phyloP scores from a whole-genome alignment of 92 coral and sea anemone genomes.

The Heliopora coerulea region DNA sequence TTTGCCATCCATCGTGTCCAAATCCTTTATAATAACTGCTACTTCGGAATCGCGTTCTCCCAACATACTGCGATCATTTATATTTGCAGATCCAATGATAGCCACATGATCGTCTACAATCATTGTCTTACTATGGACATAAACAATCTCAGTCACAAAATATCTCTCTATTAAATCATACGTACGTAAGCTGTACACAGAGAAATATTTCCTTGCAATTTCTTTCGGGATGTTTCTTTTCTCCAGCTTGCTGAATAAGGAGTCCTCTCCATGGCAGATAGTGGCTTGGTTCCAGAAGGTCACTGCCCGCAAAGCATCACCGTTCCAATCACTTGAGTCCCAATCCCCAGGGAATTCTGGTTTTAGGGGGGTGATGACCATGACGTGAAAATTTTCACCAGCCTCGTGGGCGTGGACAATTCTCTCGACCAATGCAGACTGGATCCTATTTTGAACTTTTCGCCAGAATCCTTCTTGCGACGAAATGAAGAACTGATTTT shows the following conservation, averaged over 20 bases:
- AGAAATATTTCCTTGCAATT: slow-evolving; percentile 34
- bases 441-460: slow-evolving; percentile 45
- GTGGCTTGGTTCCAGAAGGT: slow-evolving; percentile 52
- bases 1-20: slow-evolving; percentile 41
- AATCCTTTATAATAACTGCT: slow-evolving; percentile 47
- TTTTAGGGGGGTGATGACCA: slow-evolving; percentile 51
- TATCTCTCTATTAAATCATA: slow-evolving; percentile 23
- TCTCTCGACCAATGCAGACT: slow-evolving; percentile 48
- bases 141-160: slow-evolving; percentile 50
- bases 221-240: slow-evolving; percentile 32
- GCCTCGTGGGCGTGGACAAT: slow-evolving; percentile 43
- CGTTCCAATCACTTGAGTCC: slow-evolving; percentile 46
- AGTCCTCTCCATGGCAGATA: slow-evolving; percentile 37
- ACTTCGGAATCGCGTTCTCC: slow-evolving; percentile 56
- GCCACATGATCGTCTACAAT: slow-evolving; percentile 60
- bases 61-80: slow-evolving; percentile 58
- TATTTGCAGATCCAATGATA: slow-evolving; percentile 59
- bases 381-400: slow-evolving; percentile 46
- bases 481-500: slow-evolving; percentile 51
- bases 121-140: slow-evolving; percentile 63
- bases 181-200: slow-evolving; percentile 47
- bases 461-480: slow-evolving; percentile 44
- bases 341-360: slow-evolving; percentile 57
- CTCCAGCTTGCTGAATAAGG: slow-evolving; percentile 44
- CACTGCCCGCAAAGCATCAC: slow-evolving; percentile 47